phyloP scores from a whole-genome alignment of 2,888 invertebrate genomes.

The Melolontha melolontha region DNA sequence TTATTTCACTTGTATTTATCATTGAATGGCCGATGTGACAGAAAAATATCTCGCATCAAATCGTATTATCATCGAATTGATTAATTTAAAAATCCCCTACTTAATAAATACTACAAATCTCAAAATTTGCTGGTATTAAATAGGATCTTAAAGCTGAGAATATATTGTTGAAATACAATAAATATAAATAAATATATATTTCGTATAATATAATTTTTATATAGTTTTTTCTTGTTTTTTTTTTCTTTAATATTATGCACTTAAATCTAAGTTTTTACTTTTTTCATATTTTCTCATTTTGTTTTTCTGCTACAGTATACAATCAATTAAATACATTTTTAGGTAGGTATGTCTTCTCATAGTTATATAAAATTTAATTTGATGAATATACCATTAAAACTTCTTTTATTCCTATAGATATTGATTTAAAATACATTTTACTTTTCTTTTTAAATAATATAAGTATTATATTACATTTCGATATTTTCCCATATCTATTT shows the following conservation, averaged over 20 bases:
- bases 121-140: conserved; percentile 50
- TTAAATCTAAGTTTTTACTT: conserved; percentile 25
- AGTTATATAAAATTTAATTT: conserved; percentile 54
- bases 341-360: conserved; percentile 51
- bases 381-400: conserved; percentile 52
- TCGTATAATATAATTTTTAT: conserved; percentile 27
- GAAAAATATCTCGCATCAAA: conserved; percentile 12
- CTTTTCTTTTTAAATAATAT: conserved; percentile 41
- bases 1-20: neutral
- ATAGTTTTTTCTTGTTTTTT: too few species aligned
- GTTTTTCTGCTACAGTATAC: conserved; percentile 44
- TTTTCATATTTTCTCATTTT: conserved; percentile 13
- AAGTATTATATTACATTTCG: conserved; percentile 46
- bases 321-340: conserved; percentile 50
- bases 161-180: conserved; percentile 49
- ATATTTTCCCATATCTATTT: conserved; percentile 44
- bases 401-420: conserved; percentile 53
- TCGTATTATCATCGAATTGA: conserved; percentile 37
- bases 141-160: conserved; percentile 50
- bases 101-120: conserved; percentile 50
- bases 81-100: conserved; percentile 50
- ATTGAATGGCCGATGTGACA: conserved; percentile 33
- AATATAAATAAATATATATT: conserved; percentile 47
- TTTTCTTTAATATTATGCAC: conserved; percentile 35
- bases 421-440: conserved; percentile 53